Conservation (phyloP, 2,888 invertebrate genomes). For the Monochamus alternatus region DNA sequence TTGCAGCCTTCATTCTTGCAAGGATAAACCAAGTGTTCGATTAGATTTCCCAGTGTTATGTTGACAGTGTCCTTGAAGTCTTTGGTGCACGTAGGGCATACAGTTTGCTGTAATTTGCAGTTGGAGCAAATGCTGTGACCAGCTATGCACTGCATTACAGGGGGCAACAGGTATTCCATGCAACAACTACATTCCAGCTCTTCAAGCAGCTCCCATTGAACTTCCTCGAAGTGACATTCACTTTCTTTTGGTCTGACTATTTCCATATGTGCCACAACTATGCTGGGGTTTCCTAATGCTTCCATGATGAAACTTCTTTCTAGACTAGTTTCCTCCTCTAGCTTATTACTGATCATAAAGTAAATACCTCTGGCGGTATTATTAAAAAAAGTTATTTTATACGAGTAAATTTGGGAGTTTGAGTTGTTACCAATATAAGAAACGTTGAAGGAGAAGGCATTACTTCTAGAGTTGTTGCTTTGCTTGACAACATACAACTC, state of each 20-base stretch:
- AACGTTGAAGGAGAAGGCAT: slow-evolving; percentile 58
- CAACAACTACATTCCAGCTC: slow-evolving; percentile 64
- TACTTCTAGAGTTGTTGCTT: slow-evolving; percentile 48
- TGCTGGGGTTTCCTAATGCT: not conserved
- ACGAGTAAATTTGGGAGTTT: slow-evolving; percentile 41
- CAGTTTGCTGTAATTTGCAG: slow-evolving; percentile 22
- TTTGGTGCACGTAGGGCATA: slow-evolving; percentile 31
- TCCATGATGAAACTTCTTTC: not conserved
- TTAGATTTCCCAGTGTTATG: slow-evolving; percentile 57
- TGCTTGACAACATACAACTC: slow-evolving; percentile 59
- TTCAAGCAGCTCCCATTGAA: not conserved
- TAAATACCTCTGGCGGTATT: not conserved
- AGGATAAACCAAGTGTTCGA: slow-evolving; percentile 54
- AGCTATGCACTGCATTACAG: slow-evolving; percentile 62
- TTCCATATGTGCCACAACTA: not conserved
- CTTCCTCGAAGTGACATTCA: not conserved
- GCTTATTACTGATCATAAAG: not conserved
- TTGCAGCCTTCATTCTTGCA: slow-evolving; percentile 46
- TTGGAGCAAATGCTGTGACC: slow-evolving; percentile 64
- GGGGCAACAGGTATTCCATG: slow-evolving; percentile 62
- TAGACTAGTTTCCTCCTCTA: not conserved
- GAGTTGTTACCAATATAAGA: slow-evolving; percentile 53
- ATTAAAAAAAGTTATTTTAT: slow-evolving; percentile 37
- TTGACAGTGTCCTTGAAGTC: slow-evolving; percentile 57
- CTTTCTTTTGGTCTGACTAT: not conserved